Evolutionary conservation across 2,797 vertebrate species (phyloP).

Genomic region (Sebastiscus tertius): DNA sequence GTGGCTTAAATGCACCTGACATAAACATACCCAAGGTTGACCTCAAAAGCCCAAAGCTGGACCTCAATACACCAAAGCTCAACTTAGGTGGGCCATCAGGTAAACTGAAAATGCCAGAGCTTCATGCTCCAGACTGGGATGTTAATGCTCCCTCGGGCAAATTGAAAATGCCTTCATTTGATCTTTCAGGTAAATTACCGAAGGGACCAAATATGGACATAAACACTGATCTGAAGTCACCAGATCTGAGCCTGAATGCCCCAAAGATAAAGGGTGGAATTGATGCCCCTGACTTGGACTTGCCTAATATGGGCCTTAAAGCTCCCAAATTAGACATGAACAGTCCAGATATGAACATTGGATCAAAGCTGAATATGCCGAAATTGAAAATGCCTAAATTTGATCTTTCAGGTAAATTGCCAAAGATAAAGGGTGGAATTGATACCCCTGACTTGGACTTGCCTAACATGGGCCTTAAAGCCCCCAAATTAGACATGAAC

Average conservation of each 20-base stretch:
- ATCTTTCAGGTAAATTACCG: slow-evolving; percentile 40
- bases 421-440: slow-evolving; percentile 55
- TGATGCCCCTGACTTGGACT: slow-evolving; percentile 40
- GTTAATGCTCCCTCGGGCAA: slow-evolving; percentile 47
- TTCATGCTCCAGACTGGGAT: slow-evolving; percentile 53
- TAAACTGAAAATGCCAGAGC: slow-evolving; percentile 61
- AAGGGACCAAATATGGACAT: slow-evolving; percentile 49
- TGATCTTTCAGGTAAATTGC: slow-evolving; percentile 32
- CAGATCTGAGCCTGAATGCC: slow-evolving; percentile 53
- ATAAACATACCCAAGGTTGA: slow-evolving; percentile 41
- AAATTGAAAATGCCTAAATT: slow-evolving; percentile 64
- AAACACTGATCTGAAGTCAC: slow-evolving; percentile 48
- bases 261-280: slow-evolving; percentile 63
- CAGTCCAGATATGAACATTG: slow-evolving; percentile 56
- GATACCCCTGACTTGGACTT: slow-evolving; percentile 46
- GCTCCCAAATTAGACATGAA: neutral
- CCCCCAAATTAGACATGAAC: slow-evolving; percentile 49
- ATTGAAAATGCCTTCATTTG: slow-evolving; percentile 54
- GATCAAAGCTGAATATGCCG: slow-evolving; percentile 59
- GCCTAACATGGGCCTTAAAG: slow-evolving; percentile 49
- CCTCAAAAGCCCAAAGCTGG: slow-evolving; percentile 40
- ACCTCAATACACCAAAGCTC: slow-evolving; percentile 32
- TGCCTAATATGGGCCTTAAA: slow-evolving; percentile 45
- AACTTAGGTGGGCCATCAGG: slow-evolving; percentile 43
- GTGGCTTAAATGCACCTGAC: slow-evolving; percentile 51